Conservation (phyloP, 2,113 vertebrate genomes). For the Scolopax mira region DNA sequence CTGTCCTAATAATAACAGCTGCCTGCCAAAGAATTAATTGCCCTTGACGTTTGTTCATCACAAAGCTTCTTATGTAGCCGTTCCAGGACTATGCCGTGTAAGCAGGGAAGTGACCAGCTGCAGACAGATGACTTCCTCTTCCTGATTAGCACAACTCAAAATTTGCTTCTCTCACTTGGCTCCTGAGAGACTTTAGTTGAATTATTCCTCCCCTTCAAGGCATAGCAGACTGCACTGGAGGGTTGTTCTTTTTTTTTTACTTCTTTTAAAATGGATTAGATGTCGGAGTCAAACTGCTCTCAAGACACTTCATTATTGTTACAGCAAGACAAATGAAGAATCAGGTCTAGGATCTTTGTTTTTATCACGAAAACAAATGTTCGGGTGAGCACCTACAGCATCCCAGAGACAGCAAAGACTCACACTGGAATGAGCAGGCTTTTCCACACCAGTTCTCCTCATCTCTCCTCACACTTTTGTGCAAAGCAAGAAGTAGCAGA, state of each 20-base stretch:
- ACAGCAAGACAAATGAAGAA: not conserved
- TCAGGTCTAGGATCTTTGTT: not conserved
- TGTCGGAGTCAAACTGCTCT: not conserved
- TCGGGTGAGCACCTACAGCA: not conserved
- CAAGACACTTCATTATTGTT: not conserved
- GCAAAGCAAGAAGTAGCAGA: not conserved
- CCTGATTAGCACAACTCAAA: constrained; percentile 41
- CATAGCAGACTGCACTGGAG: not conserved
- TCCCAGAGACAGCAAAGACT: not conserved
- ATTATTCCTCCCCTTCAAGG: constrained; percentile 27
- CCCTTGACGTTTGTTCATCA: constrained; percentile 59
- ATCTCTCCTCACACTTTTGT: not conserved
- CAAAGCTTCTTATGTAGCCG: constrained; percentile 58
- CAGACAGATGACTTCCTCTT: constrained; percentile 29
- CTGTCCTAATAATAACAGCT: constrained; percentile 63
- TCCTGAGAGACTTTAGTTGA: not conserved
- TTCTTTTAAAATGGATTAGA: not conserved
- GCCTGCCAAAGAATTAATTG: constrained; percentile 59
- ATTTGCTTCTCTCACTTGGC: not conserved
- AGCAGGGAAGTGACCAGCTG: constrained; percentile 39
- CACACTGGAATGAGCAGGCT: not conserved
- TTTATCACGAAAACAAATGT: not conserved
- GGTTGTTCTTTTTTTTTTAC: not conserved
- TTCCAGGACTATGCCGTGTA: constrained; percentile 11
- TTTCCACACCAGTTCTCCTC: not conserved